phyloP scores from a whole-genome alignment of 2,888 invertebrate genomes.

The Erynnis tages region DNA sequence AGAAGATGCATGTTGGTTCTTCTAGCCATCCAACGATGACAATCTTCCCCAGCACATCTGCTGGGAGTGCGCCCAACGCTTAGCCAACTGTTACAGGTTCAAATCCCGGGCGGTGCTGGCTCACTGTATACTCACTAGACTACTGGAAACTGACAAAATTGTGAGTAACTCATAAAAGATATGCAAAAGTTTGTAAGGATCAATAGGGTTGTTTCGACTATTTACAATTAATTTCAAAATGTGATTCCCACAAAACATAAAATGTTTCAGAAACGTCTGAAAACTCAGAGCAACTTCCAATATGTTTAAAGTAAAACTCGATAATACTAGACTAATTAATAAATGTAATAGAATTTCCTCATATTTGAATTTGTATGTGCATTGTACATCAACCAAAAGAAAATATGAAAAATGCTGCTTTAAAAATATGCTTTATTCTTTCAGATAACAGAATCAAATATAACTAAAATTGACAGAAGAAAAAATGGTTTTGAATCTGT shows the following conservation, averaged over 20 bases:
- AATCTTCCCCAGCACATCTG: background rate
- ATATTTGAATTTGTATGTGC: too few species aligned
- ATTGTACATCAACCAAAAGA: background rate
- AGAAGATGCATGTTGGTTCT: too few species aligned
- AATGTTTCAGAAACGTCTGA: too few species aligned
- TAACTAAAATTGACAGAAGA: background rate
- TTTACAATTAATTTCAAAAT: too few species aligned
- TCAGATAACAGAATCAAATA: background rate
- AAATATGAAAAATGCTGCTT: background rate
- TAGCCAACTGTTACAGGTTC: background rate
- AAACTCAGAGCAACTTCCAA: too few species aligned
- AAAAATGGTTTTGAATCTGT: constrained; percentile 4
- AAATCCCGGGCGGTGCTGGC: background rate
- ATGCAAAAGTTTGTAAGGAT: too few species aligned
- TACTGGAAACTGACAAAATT: constrained; percentile 1
- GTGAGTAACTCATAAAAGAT: too few species aligned
- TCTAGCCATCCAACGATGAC: background rate
- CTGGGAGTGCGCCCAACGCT: constrained; percentile 3
- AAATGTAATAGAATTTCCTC: too few species aligned
- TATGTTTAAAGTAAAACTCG: too few species aligned
- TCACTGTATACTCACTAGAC: background rate
- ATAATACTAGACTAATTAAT: too few species aligned
- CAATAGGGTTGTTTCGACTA: too few species aligned
- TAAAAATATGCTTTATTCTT: background rate
- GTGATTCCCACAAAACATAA: too few species aligned